Evolutionary conservation across 2,888 invertebrate species (phyloP).

Genomic region (Heterodera filipjevi): DNA sequence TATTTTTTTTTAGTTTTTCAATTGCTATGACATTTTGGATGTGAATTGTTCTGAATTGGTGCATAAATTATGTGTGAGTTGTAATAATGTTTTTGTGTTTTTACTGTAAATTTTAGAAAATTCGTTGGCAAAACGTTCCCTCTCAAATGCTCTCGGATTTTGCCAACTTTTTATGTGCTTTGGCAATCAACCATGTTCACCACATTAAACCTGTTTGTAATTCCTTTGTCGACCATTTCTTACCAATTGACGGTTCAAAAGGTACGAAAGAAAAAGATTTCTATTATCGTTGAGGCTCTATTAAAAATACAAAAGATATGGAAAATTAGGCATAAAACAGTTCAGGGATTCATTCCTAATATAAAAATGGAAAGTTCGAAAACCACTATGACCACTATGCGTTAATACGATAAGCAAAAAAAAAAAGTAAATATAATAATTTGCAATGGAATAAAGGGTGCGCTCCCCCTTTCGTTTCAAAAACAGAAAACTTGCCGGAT

Average conservation of each 20-base stretch:
- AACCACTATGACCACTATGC: too few relatives aligned
- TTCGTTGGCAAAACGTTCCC: constrained; percentile 47
- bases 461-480: too few relatives aligned
- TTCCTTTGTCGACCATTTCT: constrained; percentile 35
- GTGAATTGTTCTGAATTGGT: constrained; percentile 46
- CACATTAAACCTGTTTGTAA: constrained; percentile 32
- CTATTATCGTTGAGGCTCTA: not conserved
- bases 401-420: too few relatives aligned
- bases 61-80: constrained; percentile 47
- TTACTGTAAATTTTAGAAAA: constrained; percentile 31
- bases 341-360: too few relatives aligned
- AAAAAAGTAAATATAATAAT: too few relatives aligned
- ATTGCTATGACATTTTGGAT: constrained; percentile 47
- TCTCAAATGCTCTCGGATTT: constrained; percentile 30
- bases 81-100: not conserved
- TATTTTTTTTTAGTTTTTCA: constrained; percentile 50
- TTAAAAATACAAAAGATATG: too few relatives aligned
- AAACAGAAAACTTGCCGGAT: too few relatives aligned
- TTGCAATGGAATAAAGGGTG: too few relatives aligned
- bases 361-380: too few relatives aligned
- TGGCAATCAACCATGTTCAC: constrained; percentile 35
- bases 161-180: constrained; percentile 34
- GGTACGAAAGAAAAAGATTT: not conserved
- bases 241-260: constrained; percentile 24
- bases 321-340: too few relatives aligned